Evolutionary conservation across 2,888 invertebrate genomes (phyloP).

Genomic region (Sarcophaga variegata): DNA sequence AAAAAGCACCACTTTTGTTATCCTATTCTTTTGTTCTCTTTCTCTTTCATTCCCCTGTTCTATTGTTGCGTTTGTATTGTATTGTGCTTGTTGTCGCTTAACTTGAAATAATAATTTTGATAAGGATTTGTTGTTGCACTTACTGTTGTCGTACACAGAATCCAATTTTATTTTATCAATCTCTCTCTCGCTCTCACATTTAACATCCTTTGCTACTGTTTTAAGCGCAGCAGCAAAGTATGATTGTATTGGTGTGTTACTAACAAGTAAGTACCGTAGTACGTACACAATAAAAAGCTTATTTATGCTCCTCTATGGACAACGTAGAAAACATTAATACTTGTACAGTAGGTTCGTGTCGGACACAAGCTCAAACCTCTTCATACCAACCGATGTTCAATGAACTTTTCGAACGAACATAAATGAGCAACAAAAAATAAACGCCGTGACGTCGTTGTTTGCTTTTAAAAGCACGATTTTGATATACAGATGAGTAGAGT

Average conservation of each 20-base stretch:
- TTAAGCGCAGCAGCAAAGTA: constrained; percentile 2
- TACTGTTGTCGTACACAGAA: constrained; percentile 52
- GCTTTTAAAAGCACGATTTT: not conserved
- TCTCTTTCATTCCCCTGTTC: not conserved
- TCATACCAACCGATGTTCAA: not conserved
- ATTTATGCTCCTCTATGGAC: not conserved
- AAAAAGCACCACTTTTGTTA: constrained; percentile 10
- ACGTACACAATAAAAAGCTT: not conserved
- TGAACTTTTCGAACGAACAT: no score
- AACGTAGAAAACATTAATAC: constrained; percentile 1
- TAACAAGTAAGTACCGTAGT: constrained; percentile 10
- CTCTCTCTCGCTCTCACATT: constrained; percentile 22
- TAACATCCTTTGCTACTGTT: constrained; percentile 34
- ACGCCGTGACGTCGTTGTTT: not conserved
- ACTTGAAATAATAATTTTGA: constrained; percentile 35
- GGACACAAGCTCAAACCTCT: not conserved
- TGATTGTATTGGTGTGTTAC: not conserved
- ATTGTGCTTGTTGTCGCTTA: not conserved
- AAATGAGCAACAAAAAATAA: not conserved
- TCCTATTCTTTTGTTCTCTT: constrained; percentile 11
- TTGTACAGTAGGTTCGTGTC: not conserved
- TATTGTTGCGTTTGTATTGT: no score
- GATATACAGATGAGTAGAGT: not conserved
- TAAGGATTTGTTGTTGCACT: constrained; percentile 41
- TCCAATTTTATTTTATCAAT: constrained; percentile 34